Evolutionary conservation across 2,888 invertebrate genomes (phyloP), one percentile per base, ranked within the genome.

Genomic region (Amiota minor): DNA sequence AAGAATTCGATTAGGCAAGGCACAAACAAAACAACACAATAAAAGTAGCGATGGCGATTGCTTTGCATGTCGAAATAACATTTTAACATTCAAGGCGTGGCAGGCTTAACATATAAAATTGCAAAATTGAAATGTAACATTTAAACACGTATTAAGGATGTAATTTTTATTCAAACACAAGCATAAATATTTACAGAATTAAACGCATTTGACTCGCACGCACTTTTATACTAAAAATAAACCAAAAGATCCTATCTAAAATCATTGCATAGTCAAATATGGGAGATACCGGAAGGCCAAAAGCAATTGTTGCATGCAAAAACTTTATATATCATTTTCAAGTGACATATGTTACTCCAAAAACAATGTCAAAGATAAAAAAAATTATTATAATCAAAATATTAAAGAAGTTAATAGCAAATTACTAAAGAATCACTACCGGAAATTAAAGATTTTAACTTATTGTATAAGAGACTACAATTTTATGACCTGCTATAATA

Each of bases 41-140:
- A 53, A 50, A 53, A 23, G 20, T 53, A 53, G 35, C 35, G 6
- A 35, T 35, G 67, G 72, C 68, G 77, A 82, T 82, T 77, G 85
- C 83, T 83, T 83, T 84, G 83, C 83, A 83, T 83, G 83, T 82
- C 84, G 84, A 77, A 76, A 78, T 75, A 77, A 84, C 85, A 83
- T 83, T 83, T 83, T 81, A 82, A 81, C 81, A 78, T 73, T 71
- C 74, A 80, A 80, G 83, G 83, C 85, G 83, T 85, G 83, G 81
- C 81, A 74, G 77, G 77, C 49, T 23, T 49, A 64, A 62, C 71
- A 35, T 49, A 71, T 62, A 76, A 76, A 84, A 84, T 83, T 81
- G 85, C 83, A 84, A 71, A 83, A 83, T 83, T 83, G 83, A 85
- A 83, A 83, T 83, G 83, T 83, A 84, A 83, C 83, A 82, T 85